Percentiles rank a stretch among this genome's conserved stretches.
These are phyloP conservation scores for Diphyllodes magnificus DNA, from an alignment of 2,113 vertebrate genomes.

Conservation along the genomic window DNA sequence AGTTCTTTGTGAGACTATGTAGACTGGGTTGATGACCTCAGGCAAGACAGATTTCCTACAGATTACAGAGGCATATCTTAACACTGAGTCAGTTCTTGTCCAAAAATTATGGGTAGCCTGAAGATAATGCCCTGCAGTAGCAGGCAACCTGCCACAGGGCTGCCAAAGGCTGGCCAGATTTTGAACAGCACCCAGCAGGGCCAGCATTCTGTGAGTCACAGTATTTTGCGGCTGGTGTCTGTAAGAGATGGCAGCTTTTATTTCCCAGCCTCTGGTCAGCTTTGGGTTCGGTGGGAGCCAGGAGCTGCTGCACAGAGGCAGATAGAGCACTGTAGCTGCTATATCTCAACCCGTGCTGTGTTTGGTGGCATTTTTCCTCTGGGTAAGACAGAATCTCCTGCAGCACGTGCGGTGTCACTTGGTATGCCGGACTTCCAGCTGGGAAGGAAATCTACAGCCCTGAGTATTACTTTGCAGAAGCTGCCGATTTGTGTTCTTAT, in stretches of 20 bases:
- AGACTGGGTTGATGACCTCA: neutral
- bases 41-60: neutral
- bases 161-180: neutral
- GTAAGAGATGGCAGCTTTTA: neutral
- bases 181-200: neutral
- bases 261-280: neutral
- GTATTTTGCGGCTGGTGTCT: neutral
- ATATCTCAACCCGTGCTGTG: fast-evolving
- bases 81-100: neutral
- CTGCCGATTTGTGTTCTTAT: neutral
- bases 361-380: neutral
- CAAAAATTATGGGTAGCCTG: neutral
- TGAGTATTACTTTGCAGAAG: neutral
- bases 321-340: neutral
- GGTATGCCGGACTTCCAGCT: neutral
- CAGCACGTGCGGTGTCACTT: neutral
- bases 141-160: neutral
- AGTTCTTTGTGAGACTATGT: neutral
- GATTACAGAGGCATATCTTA: neutral
- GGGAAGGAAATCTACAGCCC: neutral
- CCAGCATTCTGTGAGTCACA: neutral
- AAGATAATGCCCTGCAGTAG: neutral
- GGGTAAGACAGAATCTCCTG: neutral
- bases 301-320: neutral
- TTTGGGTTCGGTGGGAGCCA: neutral